phyloP scores from a whole-genome alignment of 2,797 vertebrate genomes.

The Yasuhikotakia modesta region DNA sequence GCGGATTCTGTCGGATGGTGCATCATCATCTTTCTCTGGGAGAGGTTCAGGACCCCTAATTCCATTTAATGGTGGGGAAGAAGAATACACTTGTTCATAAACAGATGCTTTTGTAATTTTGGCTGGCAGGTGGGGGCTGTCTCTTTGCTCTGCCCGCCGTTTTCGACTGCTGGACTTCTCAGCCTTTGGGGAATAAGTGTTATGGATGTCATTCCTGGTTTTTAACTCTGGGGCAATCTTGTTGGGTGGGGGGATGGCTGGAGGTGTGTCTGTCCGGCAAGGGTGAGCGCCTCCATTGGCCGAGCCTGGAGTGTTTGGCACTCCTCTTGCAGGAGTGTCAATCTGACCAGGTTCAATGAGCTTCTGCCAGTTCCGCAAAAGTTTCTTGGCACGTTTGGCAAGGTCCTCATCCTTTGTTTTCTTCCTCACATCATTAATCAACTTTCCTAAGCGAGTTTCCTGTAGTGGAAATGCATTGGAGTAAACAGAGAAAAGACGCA shows the following conservation, averaged over 20 bases:
- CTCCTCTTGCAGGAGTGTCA: conserved; percentile 75
- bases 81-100: conserved; percentile 78
- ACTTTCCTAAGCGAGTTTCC: conserved; percentile 96
- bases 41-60: conserved; percentile 84
- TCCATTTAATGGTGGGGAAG: conserved; percentile 88
- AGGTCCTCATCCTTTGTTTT: conserved; percentile 97
- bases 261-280: conserved; percentile 83
- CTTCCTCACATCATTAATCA: conserved; percentile 98
- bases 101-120: conserved; percentile 84
- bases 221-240: conserved; percentile 87
- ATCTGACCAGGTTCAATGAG: conserved; percentile 89
- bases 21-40: conserved; percentile 76
- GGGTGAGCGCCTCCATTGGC: conserved; percentile 91
- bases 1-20: conserved; percentile 76
- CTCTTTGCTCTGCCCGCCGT: conserved; percentile 84
- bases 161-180: conserved; percentile 88
- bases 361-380: conserved; percentile 95
- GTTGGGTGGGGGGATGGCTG: conserved; percentile 70
- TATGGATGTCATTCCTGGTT: conserved; percentile 89
- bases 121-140: conserved; percentile 81
- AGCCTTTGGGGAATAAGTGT: conserved; percentile 86
- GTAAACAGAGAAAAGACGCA: neutral
- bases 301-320: conserved; percentile 78
- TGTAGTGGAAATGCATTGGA: conserved; percentile 59
- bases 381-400: conserved; percentile 96